Base-by-base conservation (phyloP, 2,113 vertebrate species). In the Gallinago undulata region DNA sequence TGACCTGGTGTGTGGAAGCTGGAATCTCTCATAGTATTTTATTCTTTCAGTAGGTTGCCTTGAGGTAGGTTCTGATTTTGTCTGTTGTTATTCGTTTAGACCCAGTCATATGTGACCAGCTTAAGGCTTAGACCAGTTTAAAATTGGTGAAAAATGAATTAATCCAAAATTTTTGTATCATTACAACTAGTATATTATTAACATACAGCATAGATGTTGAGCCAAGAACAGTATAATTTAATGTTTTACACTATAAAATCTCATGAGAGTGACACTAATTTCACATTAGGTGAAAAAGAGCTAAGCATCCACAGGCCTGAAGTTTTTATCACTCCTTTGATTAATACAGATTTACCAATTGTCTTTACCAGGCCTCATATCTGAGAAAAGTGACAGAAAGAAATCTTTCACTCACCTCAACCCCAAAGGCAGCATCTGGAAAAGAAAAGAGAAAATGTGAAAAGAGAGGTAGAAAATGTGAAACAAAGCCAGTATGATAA, bases 351-450 rank as follows among this genome's bases (percentile, higher is more conserved):
- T 48, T 50, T 62, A 63, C 37, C 48, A 43, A 11, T 33, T 64
- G 14, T 48, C 59, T 90, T 64, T 53, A 76, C 37, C 15, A 79
- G 63, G 57, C 27, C 59, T 87, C 18, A 55, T 39, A 39, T 62
- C 24, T 39, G 39, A 84, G 39, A 89, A 81, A 57, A 78, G 33
- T n/a, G 28, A 63, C 27, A 84, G 62, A 76, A 88, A 93, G 23
- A 84, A 84, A 62, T 80, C 50, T 79, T 68, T 69, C 19, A 91
- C 96, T 96, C 62, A 97, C 96, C 96, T 96, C 96, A 89, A 89
- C n/a, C 69, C 95, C 96, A 84, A 95, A 84, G 77, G 70, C 74
- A 89, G 89, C 57, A 89, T 93, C 96, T 97, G 80, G 53, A 87
- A 96, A 91, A 92, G 27, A 73, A 90, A 33, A 66, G 51, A 48